Evolutionary conservation across 2,888 invertebrate genomes (phyloP).

Genomic region (Nemotelus pantherinus): DNA sequence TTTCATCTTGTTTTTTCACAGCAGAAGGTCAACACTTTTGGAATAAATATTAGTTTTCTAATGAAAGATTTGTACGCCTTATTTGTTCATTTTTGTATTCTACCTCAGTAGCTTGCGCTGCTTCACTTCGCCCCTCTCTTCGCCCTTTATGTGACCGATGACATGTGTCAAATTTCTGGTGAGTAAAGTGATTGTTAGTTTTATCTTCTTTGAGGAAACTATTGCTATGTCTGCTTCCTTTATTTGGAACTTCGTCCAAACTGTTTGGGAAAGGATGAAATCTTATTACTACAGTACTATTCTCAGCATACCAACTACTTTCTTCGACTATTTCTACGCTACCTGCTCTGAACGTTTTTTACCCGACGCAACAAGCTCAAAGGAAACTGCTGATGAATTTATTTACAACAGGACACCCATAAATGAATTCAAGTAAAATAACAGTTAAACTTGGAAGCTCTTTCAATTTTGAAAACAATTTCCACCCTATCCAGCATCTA

Average conservation of each 20-base stretch:
- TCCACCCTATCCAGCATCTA: slow-evolving; percentile 67
- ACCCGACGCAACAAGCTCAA: background rate
- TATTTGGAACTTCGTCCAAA: background rate
- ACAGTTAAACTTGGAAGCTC: background rate
- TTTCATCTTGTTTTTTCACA: no score
- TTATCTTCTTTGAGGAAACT: background rate
- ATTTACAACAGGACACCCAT: background rate
- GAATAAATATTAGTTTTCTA: no score
- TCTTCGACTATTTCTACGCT: background rate
- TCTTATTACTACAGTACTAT: background rate
- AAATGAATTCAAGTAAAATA: slow-evolving; percentile 3
- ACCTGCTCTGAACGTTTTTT: background rate
- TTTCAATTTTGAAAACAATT: background rate
- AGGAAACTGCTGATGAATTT: background rate
- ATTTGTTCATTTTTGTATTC: no score
- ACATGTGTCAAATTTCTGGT: no score
- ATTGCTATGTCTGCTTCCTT: background rate
- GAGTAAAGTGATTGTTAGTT: no score
- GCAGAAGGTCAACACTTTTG: no score
- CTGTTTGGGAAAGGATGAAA: background rate
- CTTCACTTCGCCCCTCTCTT: no score
- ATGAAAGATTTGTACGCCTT: no score
- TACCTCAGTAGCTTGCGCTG: no score
- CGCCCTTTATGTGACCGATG: no score
- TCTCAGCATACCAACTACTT: background rate